Base-by-base conservation (phyloP, 2,888 invertebrate species). In the Ectobius pallidus region DNA sequence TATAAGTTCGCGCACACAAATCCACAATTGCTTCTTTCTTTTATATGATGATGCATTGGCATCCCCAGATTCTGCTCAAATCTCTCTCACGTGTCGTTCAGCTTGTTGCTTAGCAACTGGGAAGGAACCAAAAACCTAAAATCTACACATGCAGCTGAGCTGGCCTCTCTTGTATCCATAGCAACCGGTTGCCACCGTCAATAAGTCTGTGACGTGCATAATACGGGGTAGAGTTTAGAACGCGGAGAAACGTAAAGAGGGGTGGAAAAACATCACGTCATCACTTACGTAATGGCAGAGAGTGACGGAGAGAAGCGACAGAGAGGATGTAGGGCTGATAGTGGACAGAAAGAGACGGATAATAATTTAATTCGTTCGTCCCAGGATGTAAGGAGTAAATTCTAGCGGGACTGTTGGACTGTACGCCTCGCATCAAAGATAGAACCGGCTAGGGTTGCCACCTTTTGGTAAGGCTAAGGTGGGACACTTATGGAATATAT, bases 61-160 rank as follows among this genome's bases (percentile, higher is more conserved):
- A 25, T 58, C 58, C 22, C 32, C 30, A 58, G 55, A 58, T 58
- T 16, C 58, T 32, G 52, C 58, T 58, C 32, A 11, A 42, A 63
- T 27, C 11, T 46, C 11, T 46, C 65, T 65, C 46, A 46, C 46
- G 65, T 65, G 65, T 65, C 42, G 42, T 25, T 4, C 42, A 6
- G n/a, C 42, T 30, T 30, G 65, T 58, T 58, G 58, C 58, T 58
- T 58, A 58, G 58, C 58, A 58, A 58, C 58, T 25, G n/a, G 27
- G n/a, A 30, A 52, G 25, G 52, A 25, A 52, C 52, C 52, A 52
- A 9, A 25, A 65, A 65, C 39, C 42, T 27, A 44, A 65, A 65
- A 65, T 27, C 65, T 65, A 65, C 65, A 65, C 65, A 65, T 65
- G 65, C 65, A 65, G 65, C 65, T 44, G 44, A 46, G 65, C 46